Base-by-base conservation (phyloP, 2,113 vertebrate genomes). In the Cyphomyrus discorhynchus region DNA sequence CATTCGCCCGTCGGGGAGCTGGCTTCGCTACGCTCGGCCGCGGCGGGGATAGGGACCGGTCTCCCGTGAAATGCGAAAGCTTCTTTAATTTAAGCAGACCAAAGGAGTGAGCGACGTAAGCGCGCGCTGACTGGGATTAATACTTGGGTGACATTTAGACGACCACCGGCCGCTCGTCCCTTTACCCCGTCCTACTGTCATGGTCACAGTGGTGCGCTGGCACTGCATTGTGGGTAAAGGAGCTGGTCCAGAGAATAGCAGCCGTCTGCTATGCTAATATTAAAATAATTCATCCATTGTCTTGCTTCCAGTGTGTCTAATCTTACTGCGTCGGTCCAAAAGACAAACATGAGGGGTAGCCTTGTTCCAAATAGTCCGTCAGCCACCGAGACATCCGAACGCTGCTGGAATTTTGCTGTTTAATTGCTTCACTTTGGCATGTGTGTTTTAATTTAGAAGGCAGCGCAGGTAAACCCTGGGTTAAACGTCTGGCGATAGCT, bases 61-160 rank as follows among this genome's bases (percentile, higher is more conserved):
- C 53, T 70, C 70, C 35, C 11, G 21, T 56, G 35, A 74, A 87
- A 87, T 21, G 58, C 27, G 31, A 90, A 88, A 45, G 35, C 24
- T 52, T 87, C 53, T 90, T 90, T 21, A 53, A 62, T 80, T 74
- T 56, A 77, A 80, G 46, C 45, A 74, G 80, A 87, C n/a, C 46
- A 90, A 87, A 70, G 50, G 27, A 31, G n/a, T 27, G 50, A 53
- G 49, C 11, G n/a, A 53, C 27, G 58, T 11, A 49, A 42, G 19
- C 56, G 66, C 31, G 15, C 31, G n/a, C 45, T 70, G 27, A 86
- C 19, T 52, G 58, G 35, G 45, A 10, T 35, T 70, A 45, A 87
- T 87, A 87, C 49, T 86, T 31, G 45, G 27, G 62, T 74, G 46
- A 89, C 56, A 52, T 66, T 47, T 45, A n/a, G 39, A 39, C 31